Evolutionary conservation across 1,140 invertebrate genomes (phyloP), one percentile per base, ranked within the genome.

Genomic region (Caenorhabditis latens): DNA sequence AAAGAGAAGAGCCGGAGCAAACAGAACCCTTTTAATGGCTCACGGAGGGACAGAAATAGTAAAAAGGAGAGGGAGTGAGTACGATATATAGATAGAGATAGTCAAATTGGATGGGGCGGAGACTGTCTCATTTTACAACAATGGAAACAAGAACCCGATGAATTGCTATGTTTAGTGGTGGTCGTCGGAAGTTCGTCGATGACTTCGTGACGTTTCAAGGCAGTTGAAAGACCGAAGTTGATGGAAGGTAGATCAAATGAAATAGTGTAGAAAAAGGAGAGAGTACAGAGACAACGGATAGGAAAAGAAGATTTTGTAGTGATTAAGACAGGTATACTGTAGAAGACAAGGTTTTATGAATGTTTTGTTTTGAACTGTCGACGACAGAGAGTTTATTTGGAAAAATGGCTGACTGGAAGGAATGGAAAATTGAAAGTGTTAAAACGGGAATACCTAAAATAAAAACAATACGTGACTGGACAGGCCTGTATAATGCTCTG

Each of bases 221-320:
- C 43, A 50, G 43, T 50, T 79, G 71, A 79, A 79, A 50, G 71
- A 79, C 71, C 71, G 46, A 79, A 79, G 71, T 79, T 79, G 71
- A 79, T 21, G 61, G 50, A 11, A 63, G 24, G 9, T 24, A 63
- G 61, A 63, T 63, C 61, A 79, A 50, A 79, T 0, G 46, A 42
- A n/a, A 79, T 50, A 79, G 71, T 79, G 42, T 79, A 46, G 43
- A 14, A 79, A 79, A 11, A 0, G 13, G 14, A 24, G 71, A 79
- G 71, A 79, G 19, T 32, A 21, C 21, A 79, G 71, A 79, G 71
- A 79, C 40, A 79, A 79, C 43, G 71, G 71, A 79, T 79, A 50
- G 71, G n/a, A 24, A 79, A 79, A 32, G 61, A 63, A 63, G 61
- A 32, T 58, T 58, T 1, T 58, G n/a, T 5, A 19, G 55, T 16